Evolutionary conservation across 2,888 invertebrate genomes (phyloP).

Genomic region (Pterostichus niger): DNA sequence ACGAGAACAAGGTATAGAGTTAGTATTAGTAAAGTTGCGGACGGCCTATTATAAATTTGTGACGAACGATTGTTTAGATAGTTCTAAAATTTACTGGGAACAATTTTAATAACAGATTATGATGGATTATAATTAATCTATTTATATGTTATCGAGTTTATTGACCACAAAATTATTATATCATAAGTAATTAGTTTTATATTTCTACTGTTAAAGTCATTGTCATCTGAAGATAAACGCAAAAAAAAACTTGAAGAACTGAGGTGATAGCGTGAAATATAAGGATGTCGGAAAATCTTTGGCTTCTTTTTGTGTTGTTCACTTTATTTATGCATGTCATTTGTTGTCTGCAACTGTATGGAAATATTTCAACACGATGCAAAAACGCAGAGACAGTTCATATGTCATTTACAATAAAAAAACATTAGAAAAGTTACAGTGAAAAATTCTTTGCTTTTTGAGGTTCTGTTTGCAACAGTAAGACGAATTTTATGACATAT

Average conservation of each 20-base stretch:
- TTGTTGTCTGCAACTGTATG: conserved; percentile 21
- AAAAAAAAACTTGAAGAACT: not conserved
- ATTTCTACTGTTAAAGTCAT: too few species aligned
- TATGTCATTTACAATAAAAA: conserved; percentile 30
- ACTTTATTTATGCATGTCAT: conserved; percentile 11
- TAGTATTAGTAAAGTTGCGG: too few species aligned
- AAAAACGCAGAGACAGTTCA: conserved; percentile 25
- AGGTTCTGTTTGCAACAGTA: conserved; percentile 18
- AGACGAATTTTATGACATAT: conserved; percentile 2
- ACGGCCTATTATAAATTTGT: too few species aligned
- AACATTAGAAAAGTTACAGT: conserved; percentile 19
- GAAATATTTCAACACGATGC: conserved; percentile 26
- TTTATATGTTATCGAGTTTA: too few species aligned
- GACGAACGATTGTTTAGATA: too few species aligned
- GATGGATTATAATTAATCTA: too few species aligned
- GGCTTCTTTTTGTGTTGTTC: conserved; percentile 28
- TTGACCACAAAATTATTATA: too few species aligned
- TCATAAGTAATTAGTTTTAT: too few species aligned
- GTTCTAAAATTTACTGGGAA: too few species aligned
- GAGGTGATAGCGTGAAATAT: not conserved
- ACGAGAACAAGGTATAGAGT: too few species aligned
- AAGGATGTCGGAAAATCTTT: not conserved
- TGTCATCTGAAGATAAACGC: too few species aligned
- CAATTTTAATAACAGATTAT: too few species aligned
- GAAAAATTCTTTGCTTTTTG: conserved; percentile 4